Evolutionary conservation across 1,140 invertebrate species (phyloP), one percentile per base, ranked within the genome.

Genomic region (Gryllus bimaculatus): DNA sequence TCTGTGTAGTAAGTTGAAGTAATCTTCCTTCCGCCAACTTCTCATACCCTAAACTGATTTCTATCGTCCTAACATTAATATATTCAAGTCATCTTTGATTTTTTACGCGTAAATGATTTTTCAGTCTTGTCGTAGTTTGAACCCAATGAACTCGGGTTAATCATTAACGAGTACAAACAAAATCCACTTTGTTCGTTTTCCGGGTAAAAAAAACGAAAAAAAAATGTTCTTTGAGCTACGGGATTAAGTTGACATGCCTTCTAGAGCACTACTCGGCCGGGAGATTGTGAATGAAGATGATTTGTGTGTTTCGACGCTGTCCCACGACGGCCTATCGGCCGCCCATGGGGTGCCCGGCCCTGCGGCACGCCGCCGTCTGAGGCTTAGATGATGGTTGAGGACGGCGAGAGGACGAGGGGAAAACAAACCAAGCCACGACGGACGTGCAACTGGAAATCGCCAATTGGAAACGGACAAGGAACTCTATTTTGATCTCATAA

Each of bases 1-100:
- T 84, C 83, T 84, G 84, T 84, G 84, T 84, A 84, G 76, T 18
- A 47, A 78, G 15, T 73, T 81, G 77, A 20, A 77, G 77, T 73
- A 79, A 80, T 81, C 26, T 78, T 74, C 26, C 26, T 80, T 79
- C 79, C 79, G 79, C 80, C 80, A 80, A 81, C 78, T 47, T 49
- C 80, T 82, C 81, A 81, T 66, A 66, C 10, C 7, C 10, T 66
- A 18, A 66, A 66, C 10, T 18, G 54, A 66, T 66, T 66, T 18
- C 54, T 18, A 13, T 66, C 54, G 10, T 66, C 54, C 54, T 66
- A 66, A 66, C 54, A 66, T 66, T 13, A 66, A 66, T 66, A 66
- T 13, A 13, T 66, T 66, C 26, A 39, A 39, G 26, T 39, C 26
- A 39, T 39, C 26, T 39, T 39, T 39, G 26, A 39, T 39, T 39